These are phyloP conservation scores for Gibbula magus DNA, from an alignment of 2,888 invertebrate species.

Conservation along the genomic window DNA sequence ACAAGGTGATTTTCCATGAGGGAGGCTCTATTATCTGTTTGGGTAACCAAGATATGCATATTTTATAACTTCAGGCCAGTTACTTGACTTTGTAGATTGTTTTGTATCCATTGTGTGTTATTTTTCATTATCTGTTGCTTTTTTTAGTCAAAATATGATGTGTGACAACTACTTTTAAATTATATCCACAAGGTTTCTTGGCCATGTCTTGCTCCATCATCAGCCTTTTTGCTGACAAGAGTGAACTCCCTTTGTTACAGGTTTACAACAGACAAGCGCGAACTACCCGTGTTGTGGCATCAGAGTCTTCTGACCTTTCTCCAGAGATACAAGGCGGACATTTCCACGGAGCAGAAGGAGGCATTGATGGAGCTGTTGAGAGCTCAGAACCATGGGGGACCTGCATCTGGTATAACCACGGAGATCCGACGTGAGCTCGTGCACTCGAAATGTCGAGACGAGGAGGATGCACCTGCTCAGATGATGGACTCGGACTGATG, in stretches of 20 bases:
- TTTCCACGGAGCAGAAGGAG: conserved; percentile 93
- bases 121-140: too few species aligned
- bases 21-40: too few species aligned
- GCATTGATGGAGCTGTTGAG: conserved; percentile 86
- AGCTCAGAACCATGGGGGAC: conserved; percentile 79
- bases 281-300: conserved; percentile 97
- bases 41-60: too few species aligned
- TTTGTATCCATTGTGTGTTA: too few species aligned
- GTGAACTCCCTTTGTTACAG: conserved; percentile 75
- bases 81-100: too few species aligned
- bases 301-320: conserved; percentile 94
- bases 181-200: too few species aligned
- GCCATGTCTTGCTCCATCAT: too few species aligned
- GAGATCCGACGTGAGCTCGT: conserved; percentile 92
- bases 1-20: too few species aligned
- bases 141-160: too few species aligned
- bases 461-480: conserved; percentile 36
- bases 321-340: conserved; percentile 95
- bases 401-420: conserved; percentile 80
- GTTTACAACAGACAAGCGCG: conserved; percentile 88
- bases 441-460: conserved; percentile 87
- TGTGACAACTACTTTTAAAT: too few species aligned
- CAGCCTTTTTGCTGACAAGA: too few species aligned
- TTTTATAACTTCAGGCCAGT: too few species aligned
- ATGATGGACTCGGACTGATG: conserved; percentile 12